Percentiles rank a stretch among this genome's conserved stretches.
Conservation (phyloP, 2,797 vertebrate species). For the Trematomus bernacchii region DNA sequence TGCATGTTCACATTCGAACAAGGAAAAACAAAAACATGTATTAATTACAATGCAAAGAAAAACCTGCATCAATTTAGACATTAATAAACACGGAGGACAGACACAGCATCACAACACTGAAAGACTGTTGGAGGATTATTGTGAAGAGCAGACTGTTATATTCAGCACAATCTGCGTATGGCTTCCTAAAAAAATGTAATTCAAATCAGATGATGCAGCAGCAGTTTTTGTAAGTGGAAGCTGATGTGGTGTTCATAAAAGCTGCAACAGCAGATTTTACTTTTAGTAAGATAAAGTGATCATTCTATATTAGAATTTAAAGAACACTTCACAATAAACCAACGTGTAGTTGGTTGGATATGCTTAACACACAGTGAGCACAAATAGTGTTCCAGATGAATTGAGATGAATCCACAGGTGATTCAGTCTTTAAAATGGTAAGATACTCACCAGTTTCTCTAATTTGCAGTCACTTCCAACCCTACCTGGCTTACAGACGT, state of each 20-base stretch:
- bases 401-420: not conserved
- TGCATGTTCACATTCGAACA: not conserved
- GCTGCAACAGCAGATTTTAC: not conserved
- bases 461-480: too few relatives aligned
- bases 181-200: not conserved
- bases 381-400: not conserved
- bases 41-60: not conserved
- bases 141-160: not conserved
- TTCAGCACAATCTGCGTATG: not conserved
- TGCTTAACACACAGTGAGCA: slow-evolving; percentile 1
- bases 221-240: not conserved
- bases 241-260: not conserved
- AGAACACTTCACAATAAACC: not conserved
- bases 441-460: too few relatives aligned
- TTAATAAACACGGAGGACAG: not conserved
- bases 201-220: not conserved
- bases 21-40: not conserved
- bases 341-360: not conserved
- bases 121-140: too few relatives aligned
- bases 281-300: not conserved
- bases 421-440: too few relatives aligned
- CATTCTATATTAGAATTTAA: not conserved
- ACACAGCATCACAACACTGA: not conserved
- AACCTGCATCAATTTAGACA: not conserved
- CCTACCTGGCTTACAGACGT: too few relatives aligned